These are phyloP conservation scores for Sebastes hubbsi DNA, from an alignment of 2,797 vertebrate genomes.

Conservation along the genomic window DNA sequence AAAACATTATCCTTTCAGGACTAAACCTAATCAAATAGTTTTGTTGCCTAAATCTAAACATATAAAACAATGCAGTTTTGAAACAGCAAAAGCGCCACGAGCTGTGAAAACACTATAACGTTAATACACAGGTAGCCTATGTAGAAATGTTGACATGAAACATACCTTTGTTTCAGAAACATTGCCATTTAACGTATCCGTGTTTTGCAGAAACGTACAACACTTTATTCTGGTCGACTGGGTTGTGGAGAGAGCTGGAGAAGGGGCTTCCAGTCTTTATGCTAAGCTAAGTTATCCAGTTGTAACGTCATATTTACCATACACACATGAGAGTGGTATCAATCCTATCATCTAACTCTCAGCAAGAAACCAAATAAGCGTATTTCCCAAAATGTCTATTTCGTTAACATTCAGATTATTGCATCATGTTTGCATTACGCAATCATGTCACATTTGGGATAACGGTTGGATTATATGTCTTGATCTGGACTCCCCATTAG, in stretches of 20 bases:
- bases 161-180: background rate
- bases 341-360: background rate
- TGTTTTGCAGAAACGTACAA: background rate
- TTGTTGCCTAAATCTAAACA: background rate
- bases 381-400: background rate
- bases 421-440: background rate
- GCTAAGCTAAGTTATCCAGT: background rate
- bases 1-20: background rate
- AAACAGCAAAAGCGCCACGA: background rate
- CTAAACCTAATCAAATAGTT: background rate
- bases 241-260: background rate
- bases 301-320: background rate
- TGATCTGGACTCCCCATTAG: slow-evolving; percentile 57
- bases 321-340: background rate
- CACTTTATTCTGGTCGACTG: background rate
- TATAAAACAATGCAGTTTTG: background rate
- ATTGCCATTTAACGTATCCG: background rate
- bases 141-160: background rate
- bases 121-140: background rate
- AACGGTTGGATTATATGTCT: slow-evolving; percentile 9
- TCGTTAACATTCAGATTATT: background rate
- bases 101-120: background rate
- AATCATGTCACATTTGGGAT: slow-evolving; percentile 20
- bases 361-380: background rate
- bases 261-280: background rate